Evolutionary conservation across 2,888 invertebrate genomes (phyloP).

Genomic region (Drosophila setosimentum): DNA sequence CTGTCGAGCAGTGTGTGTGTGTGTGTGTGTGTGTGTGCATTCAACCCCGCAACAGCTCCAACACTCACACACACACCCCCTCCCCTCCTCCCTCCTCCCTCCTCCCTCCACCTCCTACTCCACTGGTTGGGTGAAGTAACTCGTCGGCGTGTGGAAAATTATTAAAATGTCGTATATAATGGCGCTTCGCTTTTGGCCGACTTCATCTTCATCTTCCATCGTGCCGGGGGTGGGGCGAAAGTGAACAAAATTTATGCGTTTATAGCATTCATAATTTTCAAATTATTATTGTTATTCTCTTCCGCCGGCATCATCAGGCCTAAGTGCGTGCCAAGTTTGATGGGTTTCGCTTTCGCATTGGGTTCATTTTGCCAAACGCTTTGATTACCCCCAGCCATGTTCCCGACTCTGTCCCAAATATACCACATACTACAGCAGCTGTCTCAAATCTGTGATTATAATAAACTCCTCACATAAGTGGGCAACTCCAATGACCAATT

Average conservation of each 20-base stretch:
- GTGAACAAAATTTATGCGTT: constrained; percentile 74
- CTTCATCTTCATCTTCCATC: constrained; percentile 19
- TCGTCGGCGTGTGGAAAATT: constrained; percentile 76
- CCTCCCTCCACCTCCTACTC: not conserved
- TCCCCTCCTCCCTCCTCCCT: not conserved
- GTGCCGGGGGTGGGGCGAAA: constrained; percentile 6
- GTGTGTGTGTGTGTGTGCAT: constrained; percentile 38
- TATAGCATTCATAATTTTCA: constrained; percentile 79
- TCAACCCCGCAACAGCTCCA: constrained; percentile 25
- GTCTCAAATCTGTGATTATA: constrained; percentile 16
- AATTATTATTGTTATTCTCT: constrained; percentile 78
- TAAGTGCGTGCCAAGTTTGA: constrained; percentile 65
- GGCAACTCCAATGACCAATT: constrained; percentile 56
- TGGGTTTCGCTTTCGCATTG: constrained; percentile 41
- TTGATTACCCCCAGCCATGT: constrained; percentile 39
- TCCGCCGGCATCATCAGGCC: constrained; percentile 63
- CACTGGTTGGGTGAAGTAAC: constrained; percentile 25
- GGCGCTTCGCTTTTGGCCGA: constrained; percentile 54
- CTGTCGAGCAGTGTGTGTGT: constrained; percentile 46
- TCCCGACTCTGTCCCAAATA: not conserved
- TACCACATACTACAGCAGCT: constrained; percentile 14
- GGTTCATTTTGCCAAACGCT: constrained; percentile 40
- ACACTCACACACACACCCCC: not conserved
- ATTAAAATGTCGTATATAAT: constrained; percentile 81
- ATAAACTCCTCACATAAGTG: constrained; percentile 44